phyloP scores from a whole-genome alignment of 2,797 vertebrate genomes.

The Eulemur mongoz region DNA sequence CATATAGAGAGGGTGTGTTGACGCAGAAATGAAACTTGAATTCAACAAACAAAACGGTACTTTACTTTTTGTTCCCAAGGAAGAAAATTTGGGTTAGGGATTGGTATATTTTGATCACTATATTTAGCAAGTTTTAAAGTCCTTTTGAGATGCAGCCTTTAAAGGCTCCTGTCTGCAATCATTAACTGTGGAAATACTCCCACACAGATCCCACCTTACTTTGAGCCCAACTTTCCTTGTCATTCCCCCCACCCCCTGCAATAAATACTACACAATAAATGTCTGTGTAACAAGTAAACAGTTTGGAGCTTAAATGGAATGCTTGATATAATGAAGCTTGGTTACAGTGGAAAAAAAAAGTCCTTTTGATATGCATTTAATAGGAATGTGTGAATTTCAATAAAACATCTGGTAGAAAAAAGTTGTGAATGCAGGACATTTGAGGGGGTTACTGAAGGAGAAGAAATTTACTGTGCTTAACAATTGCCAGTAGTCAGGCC shows the following conservation, averaged over 20 bases:
- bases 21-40: constrained; percentile 53
- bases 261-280: constrained; percentile 19
- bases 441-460: constrained; percentile 55
- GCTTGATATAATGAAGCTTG: background rate
- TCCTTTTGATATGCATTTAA: constrained; percentile 50
- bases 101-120: constrained; percentile 9
- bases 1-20: background rate
- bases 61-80: background rate
- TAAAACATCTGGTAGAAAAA: constrained; percentile 62
- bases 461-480: constrained; percentile 71
- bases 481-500: constrained; percentile 57
- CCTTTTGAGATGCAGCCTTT: constrained; percentile 35
- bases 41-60: constrained; percentile 36
- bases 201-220: constrained; percentile 16
- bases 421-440: constrained; percentile 58
- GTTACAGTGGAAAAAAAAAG: background rate
- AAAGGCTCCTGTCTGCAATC: constrained; percentile 2
- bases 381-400: constrained; percentile 65
- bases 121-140: constrained; percentile 42
- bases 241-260: background rate
- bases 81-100: constrained; percentile 26
- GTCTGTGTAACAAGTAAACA: constrained; percentile 29
- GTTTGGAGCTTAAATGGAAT: constrained; percentile 37
- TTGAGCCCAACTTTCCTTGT: constrained; percentile 30
- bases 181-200: constrained; percentile 35